These are phyloP conservation scores for Tethya wilhelma DNA, from an alignment of 37 sponge, comb jelly and placozoan species.

Conservation along the genomic window DNA sequence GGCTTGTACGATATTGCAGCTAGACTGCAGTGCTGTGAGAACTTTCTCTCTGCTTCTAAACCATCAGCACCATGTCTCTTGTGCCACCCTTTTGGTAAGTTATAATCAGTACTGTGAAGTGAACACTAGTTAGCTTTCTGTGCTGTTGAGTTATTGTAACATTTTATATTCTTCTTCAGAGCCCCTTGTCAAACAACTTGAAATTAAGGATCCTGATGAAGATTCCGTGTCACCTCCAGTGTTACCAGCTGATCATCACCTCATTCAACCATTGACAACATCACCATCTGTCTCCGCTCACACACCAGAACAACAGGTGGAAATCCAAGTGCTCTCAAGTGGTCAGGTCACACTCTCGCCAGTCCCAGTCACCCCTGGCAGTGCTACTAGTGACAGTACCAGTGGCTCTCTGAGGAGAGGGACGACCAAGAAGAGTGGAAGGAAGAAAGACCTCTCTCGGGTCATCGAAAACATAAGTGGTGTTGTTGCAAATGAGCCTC, in stretches of 20 bases:
- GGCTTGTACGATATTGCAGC: conserved; percentile 37
- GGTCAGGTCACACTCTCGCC: conserved; percentile 7
- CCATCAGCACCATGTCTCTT: conserved; percentile 77
- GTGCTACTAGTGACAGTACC: too few species aligned
- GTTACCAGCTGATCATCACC: not conserved
- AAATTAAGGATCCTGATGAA: conserved; percentile 33
- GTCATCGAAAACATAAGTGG: too few species aligned
- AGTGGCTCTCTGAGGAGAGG: too few species aligned
- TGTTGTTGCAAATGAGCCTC: too few species aligned
- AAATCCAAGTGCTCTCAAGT: conserved; percentile 23
- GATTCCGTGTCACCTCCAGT: not conserved
- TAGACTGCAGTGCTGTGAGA: conserved; percentile 71
- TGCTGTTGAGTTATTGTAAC: too few species aligned
- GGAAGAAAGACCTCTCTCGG: too few species aligned
- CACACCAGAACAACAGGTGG: conserved; percentile 6
- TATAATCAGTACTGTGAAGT: not conserved
- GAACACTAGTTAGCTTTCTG: not conserved
- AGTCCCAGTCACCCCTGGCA: not conserved
- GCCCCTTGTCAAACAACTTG: conserved; percentile 31
- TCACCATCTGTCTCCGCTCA: not conserved
- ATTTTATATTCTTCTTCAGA: conserved; percentile 16
- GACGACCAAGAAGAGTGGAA: too few species aligned
- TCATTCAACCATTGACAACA: not conserved
- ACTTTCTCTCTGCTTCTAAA: conserved; percentile 67
- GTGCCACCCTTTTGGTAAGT: conserved; percentile 80